These are phyloP conservation scores for Lissonota sp. DNA, from an alignment of 2,888 invertebrate species.

Conservation along the genomic window DNA sequence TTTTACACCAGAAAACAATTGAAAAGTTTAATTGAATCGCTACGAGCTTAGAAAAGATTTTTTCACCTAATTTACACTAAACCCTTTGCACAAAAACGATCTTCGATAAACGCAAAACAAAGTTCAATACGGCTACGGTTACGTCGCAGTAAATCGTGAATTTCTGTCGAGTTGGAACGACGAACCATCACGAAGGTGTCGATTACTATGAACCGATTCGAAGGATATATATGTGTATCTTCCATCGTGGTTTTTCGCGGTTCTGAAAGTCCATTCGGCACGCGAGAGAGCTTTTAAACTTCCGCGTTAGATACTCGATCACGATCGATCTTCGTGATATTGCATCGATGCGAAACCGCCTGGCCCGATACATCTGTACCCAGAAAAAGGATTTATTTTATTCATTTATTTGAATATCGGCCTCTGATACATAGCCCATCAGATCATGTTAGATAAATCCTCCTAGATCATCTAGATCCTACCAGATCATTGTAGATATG, in stretches of 20 bases:
- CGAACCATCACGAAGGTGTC: slow-evolving; percentile 31
- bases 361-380: too few species aligned
- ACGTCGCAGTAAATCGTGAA: slow-evolving; percentile 21
- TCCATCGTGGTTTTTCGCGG: slow-evolving; percentile 22
- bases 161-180: slow-evolving; percentile 27
- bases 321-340: neutral
- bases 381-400: too few species aligned
- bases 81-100: neutral
- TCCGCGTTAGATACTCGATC: neutral
- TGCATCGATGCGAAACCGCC: too few species aligned
- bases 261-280: slow-evolving; percentile 43
- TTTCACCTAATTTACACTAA: too few species aligned
- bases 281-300: slow-evolving; percentile 32
- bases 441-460: too few species aligned
- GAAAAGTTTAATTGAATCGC: too few species aligned
- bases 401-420: too few species aligned
- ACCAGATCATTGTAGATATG: too few species aligned
- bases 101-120: neutral
- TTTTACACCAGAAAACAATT: too few species aligned
- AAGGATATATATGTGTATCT: slow-evolving; percentile 22
- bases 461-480: too few species aligned
- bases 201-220: slow-evolving; percentile 36
- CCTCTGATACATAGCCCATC: too few species aligned
- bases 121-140: slow-evolving; percentile 22
- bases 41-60: too few species aligned